A percentile compares a stretch with the other conserved stretches of the same genome.
Conservation (phyloP, 2,888 invertebrate species). For the Morinoia aosen region DNA sequence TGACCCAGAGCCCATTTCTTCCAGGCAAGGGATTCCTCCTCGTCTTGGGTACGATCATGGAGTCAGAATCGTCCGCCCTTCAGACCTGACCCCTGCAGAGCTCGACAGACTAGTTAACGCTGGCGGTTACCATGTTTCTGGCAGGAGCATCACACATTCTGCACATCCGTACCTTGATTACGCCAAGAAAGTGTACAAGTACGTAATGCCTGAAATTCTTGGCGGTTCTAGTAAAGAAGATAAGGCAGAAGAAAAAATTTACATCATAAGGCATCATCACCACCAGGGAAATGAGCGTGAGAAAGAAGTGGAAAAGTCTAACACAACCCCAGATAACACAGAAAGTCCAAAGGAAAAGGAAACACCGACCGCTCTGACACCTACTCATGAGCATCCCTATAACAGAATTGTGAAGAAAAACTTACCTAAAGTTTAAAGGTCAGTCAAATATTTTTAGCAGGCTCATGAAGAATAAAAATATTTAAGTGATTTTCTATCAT, state of each 20-base stretch:
- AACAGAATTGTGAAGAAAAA: not conserved
- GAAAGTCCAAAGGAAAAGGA: not conserved
- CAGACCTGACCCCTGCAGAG: slow-evolving; percentile 3
- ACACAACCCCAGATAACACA: not conserved
- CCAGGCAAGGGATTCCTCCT: not conserved
- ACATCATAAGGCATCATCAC: slow-evolving; percentile 15
- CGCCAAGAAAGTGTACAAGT: not conserved
- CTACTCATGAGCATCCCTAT: slow-evolving; percentile 1
- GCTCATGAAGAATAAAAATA: not conserved
- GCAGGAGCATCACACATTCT: not conserved
- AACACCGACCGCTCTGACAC: not conserved
- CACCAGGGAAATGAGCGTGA: not conserved
- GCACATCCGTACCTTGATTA: slow-evolving; percentile 28
- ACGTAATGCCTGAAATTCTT: slow-evolving; percentile 19
- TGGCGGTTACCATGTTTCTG: not conserved
- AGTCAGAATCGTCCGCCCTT: slow-evolving; percentile 24
- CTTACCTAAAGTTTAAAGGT: not conserved
- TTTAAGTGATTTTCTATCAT: not conserved
- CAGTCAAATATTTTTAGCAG: not conserved
- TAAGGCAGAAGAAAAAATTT: not conserved
- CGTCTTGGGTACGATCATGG: slow-evolving; percentile 14
- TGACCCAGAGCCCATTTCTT: slow-evolving; percentile 18
- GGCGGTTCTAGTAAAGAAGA: slow-evolving; percentile 1
- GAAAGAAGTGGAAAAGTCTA: not conserved
- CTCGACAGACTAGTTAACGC: slow-evolving; percentile 29